Evolutionary conservation across 2,888 invertebrate species (phyloP).

Genomic region (Rhodophaea formosa): DNA sequence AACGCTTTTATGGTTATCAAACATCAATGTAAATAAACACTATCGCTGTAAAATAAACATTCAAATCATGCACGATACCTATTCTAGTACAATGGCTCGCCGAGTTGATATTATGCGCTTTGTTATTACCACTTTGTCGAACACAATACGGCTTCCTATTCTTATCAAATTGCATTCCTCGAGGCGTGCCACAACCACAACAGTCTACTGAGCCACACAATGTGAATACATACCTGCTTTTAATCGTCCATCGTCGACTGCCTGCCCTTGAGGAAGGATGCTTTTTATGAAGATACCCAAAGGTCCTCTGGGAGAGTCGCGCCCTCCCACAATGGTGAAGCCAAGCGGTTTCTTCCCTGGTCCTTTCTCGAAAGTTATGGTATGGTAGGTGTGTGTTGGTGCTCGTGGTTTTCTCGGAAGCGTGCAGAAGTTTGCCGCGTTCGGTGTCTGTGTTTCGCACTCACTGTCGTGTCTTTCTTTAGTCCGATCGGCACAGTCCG

Average conservation of each 20-base stretch:
- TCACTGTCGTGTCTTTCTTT: conserved; percentile 62
- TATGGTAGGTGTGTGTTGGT: conserved; percentile 85
- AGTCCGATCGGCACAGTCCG: conserved; percentile 55
- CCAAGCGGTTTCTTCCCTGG: conserved; percentile 91
- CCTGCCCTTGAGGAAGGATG: conserved; percentile 90
- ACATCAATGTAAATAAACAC: conserved; percentile 13
- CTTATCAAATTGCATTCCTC: conserved; percentile 58
- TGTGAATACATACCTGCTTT: conserved; percentile 84
- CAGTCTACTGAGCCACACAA: conserved; percentile 17
- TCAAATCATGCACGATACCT: conserved; percentile 35
- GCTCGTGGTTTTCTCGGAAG: conserved; percentile 86
- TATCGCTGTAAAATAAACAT: conserved; percentile 33
- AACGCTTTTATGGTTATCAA: not conserved
- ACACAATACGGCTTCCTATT: conserved; percentile 48
- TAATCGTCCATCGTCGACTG: conserved; percentile 90
- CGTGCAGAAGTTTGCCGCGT: conserved; percentile 86
- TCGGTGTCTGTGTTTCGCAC: conserved; percentile 64
- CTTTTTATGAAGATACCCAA: conserved; percentile 93
- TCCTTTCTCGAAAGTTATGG: conserved; percentile 89
- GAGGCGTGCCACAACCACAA: conserved; percentile 32
- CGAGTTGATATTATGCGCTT: conserved; percentile 40
- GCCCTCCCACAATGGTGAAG: conserved; percentile 94
- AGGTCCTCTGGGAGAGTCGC: conserved; percentile 91
- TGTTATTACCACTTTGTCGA: conserved; percentile 46
- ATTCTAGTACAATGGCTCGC: conserved; percentile 40